phyloP scores from a whole-genome alignment of 2,113 vertebrate species.

The Mirza zaza region DNA sequence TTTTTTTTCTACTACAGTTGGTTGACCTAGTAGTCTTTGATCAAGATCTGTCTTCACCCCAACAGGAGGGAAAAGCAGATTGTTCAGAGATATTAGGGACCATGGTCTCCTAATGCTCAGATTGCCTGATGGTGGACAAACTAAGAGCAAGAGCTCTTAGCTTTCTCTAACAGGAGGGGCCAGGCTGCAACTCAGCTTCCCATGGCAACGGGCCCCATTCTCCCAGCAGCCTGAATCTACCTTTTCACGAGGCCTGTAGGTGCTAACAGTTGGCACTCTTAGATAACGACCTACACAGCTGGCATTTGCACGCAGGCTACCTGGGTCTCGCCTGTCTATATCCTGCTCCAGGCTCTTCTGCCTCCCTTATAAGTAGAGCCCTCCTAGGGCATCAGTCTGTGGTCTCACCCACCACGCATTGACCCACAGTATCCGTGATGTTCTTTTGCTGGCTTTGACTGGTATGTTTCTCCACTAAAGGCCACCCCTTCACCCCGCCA shows the following conservation, averaged over 20 bases:
- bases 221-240: background rate
- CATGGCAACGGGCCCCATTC: too few relatives aligned
- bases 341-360: background rate
- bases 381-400: background rate
- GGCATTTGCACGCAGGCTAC: background rate
- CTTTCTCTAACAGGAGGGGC: background rate
- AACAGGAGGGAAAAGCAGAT: background rate
- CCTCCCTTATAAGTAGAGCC: background rate
- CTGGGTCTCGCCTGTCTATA: background rate
- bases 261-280: background rate
- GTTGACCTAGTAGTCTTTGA: background rate
- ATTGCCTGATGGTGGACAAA: accelerated
- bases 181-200: background rate
- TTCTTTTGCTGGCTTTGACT: background rate
- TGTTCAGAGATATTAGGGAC: background rate
- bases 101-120: background rate
- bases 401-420: background rate
- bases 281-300: background rate
- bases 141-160: background rate
- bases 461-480: background rate
- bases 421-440: accelerated
- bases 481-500: background rate
- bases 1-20: background rate
- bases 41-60: background rate
- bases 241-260: background rate